phyloP scores from a whole-genome alignment of 2,797 vertebrate genomes.

The Picus viridis region DNA sequence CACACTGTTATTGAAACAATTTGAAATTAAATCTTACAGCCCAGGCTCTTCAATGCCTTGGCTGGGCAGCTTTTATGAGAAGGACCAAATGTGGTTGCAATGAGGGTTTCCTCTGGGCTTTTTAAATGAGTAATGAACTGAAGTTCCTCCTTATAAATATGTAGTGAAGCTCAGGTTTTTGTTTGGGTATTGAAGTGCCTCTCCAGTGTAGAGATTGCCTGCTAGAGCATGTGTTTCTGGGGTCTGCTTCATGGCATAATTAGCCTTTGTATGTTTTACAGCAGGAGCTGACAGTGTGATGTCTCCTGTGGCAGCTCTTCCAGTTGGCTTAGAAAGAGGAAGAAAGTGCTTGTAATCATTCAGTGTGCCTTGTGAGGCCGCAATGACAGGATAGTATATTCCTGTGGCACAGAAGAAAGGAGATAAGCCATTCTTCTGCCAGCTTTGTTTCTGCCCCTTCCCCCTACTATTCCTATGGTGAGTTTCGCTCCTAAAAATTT shows the following conservation, averaged over 20 bases:
- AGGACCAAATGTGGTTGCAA: neutral
- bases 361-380: neutral
- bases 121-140: neutral
- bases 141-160: neutral
- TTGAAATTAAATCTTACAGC: slow-evolving; percentile 8
- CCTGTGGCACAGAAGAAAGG: neutral
- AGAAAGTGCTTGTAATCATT: neutral
- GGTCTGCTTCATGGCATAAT: neutral
- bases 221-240: neutral
- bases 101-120: slow-evolving; percentile 12
- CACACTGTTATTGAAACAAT: slow-evolving; percentile 26
- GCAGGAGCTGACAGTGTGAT: neutral
- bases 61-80: neutral
- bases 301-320: neutral
- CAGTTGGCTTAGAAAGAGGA: neutral
- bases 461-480: fast-evolving
- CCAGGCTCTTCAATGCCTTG: neutral
- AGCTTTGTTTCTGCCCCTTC: neutral
- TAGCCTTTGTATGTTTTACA: slow-evolving; percentile 5
- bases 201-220: neutral
- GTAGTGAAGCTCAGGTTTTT: neutral
- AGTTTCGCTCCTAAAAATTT: neutral
- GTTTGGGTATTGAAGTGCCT: neutral
- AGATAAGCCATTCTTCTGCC: neutral
- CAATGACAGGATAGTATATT: neutral